phyloP scores from a whole-genome alignment of 2,113 vertebrate species.

The Cololabis saira region DNA sequence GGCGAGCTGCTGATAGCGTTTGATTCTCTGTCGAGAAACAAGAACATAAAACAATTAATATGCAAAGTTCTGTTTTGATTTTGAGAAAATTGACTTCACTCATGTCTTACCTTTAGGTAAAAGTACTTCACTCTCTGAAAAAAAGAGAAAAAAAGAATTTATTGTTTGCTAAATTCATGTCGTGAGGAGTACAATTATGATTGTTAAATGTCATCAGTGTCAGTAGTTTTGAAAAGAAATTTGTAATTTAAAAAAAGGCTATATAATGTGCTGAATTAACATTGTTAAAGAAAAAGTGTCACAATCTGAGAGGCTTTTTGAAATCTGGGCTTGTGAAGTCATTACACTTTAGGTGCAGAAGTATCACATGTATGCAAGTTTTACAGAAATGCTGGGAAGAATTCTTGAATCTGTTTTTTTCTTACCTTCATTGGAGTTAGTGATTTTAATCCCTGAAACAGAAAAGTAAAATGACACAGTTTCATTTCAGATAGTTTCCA shows the following conservation, averaged over 20 bases:
- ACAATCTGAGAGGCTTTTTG: neutral
- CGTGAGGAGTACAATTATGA: too few species aligned
- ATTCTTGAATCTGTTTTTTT: too few species aligned
- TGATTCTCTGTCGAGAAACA: neutral
- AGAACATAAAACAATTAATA: rapidly evolving
- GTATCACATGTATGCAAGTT: too few species aligned
- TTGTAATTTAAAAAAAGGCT: too few species aligned
- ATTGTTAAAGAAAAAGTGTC: too few species aligned
- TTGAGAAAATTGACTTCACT: rapidly evolving
- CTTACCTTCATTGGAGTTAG: neutral
- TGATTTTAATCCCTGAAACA: neutral
- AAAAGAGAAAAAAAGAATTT: neutral
- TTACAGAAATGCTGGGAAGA: too few species aligned
- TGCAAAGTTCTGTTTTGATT: rapidly evolving
- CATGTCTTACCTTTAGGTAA: neutral
- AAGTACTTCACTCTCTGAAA: neutral
- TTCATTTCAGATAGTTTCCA: too few species aligned
- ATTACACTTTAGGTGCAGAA: neutral
- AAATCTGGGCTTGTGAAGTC: neutral
- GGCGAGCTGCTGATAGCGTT: rapidly evolving
- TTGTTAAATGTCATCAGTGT: too few species aligned
- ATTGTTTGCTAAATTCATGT: neutral
- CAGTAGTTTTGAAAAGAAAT: too few species aligned
- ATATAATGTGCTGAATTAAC: too few species aligned
- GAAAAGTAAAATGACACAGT: too few species aligned